A percentile compares a stretch with the other conserved stretches of the same genome.
phyloP scores from a whole-genome alignment of 2,888 invertebrate genomes.

The Parochlus steinenii region DNA sequence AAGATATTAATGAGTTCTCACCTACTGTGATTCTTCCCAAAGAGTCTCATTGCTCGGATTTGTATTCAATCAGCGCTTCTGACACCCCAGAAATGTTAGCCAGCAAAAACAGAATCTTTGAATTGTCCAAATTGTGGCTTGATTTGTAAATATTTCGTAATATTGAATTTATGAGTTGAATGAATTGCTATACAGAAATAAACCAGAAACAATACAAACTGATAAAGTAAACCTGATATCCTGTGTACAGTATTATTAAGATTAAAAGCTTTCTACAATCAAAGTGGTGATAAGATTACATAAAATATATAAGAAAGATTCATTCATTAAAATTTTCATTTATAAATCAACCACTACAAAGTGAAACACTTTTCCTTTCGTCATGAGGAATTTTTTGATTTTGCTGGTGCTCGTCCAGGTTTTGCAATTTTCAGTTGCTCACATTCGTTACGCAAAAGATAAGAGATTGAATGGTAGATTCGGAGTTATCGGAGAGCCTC shows the following conservation, averaged over 20 bases:
- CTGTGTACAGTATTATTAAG: too few relatives aligned
- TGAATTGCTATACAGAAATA: too few relatives aligned
- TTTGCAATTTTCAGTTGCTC: neutral
- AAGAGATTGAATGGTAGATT: neutral
- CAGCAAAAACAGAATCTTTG: slow-evolving; percentile 20
- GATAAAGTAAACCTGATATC: too few relatives aligned
- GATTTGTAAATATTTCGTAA: too few relatives aligned
- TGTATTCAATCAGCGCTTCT: slow-evolving; percentile 19
- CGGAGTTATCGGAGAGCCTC: neutral
- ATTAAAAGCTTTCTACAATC: too few relatives aligned
- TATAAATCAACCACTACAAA: too few relatives aligned
- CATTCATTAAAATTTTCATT: too few relatives aligned
- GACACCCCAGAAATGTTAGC: slow-evolving; percentile 24
- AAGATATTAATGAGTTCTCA: slow-evolving; percentile 17
- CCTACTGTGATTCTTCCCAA: slow-evolving; percentile 21
- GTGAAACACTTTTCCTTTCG: too few relatives aligned
- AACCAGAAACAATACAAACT: too few relatives aligned
- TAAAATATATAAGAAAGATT: too few relatives aligned
- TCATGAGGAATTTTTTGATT: slow-evolving; percentile 2
- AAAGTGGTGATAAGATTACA: too few relatives aligned
- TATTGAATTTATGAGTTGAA: too few relatives aligned
- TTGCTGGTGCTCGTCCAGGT: neutral
- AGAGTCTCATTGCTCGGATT: slow-evolving; percentile 25
- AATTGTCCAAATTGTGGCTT: slow-evolving; percentile 22
- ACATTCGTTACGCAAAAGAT: neutral